A percentile compares a stretch with the other conserved stretches of the same genome.
Conservation (phyloP, 64 coral and sea anemone species). For the Acropora yongei region DNA sequence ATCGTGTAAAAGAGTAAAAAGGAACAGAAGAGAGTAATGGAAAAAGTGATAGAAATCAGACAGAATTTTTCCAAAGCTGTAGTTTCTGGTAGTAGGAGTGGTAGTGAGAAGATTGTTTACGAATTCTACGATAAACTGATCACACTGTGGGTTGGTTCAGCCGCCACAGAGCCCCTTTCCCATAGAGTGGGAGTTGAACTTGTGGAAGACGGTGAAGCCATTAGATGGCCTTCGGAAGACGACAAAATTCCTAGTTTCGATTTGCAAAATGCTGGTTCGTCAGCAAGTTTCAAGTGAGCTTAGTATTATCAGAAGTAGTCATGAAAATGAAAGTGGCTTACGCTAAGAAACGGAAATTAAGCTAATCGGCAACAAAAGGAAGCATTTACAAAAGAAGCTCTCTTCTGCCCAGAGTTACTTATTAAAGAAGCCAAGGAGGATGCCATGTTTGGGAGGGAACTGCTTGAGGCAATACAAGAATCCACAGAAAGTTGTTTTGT, state of each 20-base stretch:
- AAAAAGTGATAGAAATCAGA: constrained; percentile 49
- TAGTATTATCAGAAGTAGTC: too few species aligned
- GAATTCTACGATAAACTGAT: constrained; percentile 41
- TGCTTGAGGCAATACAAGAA: too few species aligned
- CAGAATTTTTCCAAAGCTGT: constrained; percentile 60
- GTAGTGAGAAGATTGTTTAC: constrained; percentile 17
- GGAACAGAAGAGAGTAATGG: constrained; percentile 49
- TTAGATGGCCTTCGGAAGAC: not conserved
- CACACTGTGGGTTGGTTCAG: constrained; percentile 55
- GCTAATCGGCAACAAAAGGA: too few species aligned
- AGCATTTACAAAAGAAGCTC: too few species aligned
- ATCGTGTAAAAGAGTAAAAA: constrained; percentile 21
- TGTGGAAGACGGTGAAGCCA: not conserved
- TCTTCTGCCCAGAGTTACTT: too few species aligned
- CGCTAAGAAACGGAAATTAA: too few species aligned
- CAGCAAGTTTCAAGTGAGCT: not conserved
- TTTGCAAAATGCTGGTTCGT: not conserved
- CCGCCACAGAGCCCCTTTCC: constrained; percentile 42
- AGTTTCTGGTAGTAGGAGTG: constrained; percentile 17
- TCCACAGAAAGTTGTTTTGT: too few species aligned
- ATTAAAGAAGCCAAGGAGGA: too few species aligned
- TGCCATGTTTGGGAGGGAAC: too few species aligned
- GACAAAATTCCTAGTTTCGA: not conserved
- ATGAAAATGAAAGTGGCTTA: too few species aligned
- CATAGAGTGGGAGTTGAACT: constrained; percentile 14